Evolutionary conservation across 2,797 vertebrate species (phyloP).

Genomic region (Paedocypris micromegethes): DNA sequence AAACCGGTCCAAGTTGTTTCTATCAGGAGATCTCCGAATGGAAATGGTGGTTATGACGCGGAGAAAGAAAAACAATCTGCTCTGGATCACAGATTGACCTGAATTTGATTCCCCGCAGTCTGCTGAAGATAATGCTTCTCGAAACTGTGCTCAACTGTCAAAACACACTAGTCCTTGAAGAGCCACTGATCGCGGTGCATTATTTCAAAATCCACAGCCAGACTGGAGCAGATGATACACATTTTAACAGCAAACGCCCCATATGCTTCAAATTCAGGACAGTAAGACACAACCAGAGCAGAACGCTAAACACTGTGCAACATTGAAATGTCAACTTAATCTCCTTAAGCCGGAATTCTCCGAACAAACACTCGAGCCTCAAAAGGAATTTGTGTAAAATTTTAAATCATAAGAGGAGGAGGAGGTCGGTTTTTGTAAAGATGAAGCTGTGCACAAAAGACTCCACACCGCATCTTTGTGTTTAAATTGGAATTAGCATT

Average conservation of each 20-base stretch:
- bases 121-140: constrained; percentile 12
- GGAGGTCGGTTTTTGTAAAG: constrained; percentile 29
- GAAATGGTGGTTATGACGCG: constrained; percentile 35
- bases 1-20: constrained; percentile 39
- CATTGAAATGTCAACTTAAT: constrained; percentile 33
- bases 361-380: constrained; percentile 29
- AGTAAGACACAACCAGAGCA: constrained; percentile 31
- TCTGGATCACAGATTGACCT: constrained; percentile 49
- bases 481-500: background rate
- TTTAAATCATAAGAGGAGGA: background rate
- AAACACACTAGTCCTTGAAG: constrained; percentile 24
- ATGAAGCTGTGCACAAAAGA: constrained; percentile 19
- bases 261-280: constrained; percentile 20
- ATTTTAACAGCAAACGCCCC: constrained; percentile 21
- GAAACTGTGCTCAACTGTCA: constrained; percentile 27
- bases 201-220: constrained; percentile 37
- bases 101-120: constrained; percentile 35
- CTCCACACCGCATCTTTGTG: constrained; percentile 30
- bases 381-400: constrained; percentile 28
- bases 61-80: constrained; percentile 47
- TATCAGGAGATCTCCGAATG: constrained; percentile 17
- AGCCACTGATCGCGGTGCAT: constrained; percentile 16
- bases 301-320: constrained; percentile 31
- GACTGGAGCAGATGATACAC: constrained; percentile 28
- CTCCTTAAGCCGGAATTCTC: constrained; percentile 32